A percentile compares a stretch with the other conserved stretches of the same genome.
Evolutionary conservation across 2,888 invertebrate genomes (phyloP).

Genomic region (Entomobrya proxima): DNA sequence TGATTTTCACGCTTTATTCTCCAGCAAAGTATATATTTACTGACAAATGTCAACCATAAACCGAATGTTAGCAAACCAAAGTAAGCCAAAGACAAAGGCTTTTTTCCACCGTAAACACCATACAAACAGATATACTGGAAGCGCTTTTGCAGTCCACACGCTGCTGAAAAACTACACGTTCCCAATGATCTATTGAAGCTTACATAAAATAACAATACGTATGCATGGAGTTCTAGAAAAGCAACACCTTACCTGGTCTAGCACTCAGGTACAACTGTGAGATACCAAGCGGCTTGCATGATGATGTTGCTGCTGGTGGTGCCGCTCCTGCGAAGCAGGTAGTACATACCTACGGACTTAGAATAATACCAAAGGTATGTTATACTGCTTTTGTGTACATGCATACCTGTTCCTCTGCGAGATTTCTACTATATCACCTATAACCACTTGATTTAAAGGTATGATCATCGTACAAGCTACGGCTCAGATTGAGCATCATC

Average conservation of each 20-base stretch:
- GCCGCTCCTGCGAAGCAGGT: background rate
- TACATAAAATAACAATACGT: background rate
- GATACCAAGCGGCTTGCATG: constrained; percentile 48
- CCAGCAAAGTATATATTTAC: too few relatives aligned
- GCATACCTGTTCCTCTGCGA: background rate
- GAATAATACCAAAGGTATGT: background rate
- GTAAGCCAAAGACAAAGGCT: too few relatives aligned
- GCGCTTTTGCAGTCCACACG: too few relatives aligned
- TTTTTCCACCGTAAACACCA: too few relatives aligned
- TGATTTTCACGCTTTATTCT: too few relatives aligned
- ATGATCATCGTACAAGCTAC: constrained; percentile 4
- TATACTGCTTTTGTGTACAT: background rate
- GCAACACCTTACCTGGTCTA: constrained; percentile 68
- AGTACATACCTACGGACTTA: background rate
- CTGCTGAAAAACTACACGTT: background rate
- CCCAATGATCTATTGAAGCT: background rate
- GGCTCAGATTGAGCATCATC: constrained; percentile 8
- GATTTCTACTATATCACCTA: constrained; percentile 15
- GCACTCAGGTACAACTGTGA: constrained; percentile 71
- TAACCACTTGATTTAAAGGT: constrained; percentile 26
- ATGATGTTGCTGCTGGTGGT: constrained; percentile 16
- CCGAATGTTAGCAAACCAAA: too few relatives aligned
- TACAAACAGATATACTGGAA: too few relatives aligned
- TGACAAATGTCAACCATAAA: too few relatives aligned
- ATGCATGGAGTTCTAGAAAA: constrained; percentile 20